Evolutionary conservation across 2,113 vertebrate species (phyloP).

Genomic region (Odocoileus virginianus): DNA sequence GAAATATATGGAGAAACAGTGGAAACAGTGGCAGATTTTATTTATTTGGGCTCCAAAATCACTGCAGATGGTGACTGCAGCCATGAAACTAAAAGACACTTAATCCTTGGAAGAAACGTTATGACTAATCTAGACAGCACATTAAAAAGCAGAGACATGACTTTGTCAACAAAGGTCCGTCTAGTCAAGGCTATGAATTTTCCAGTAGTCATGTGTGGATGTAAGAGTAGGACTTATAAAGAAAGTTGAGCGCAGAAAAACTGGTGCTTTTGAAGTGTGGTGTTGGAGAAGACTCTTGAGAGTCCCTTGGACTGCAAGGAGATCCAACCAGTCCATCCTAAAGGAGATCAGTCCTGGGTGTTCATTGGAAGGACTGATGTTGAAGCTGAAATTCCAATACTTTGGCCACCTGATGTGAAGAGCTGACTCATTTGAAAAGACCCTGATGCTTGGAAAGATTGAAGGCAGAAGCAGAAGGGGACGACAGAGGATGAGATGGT

Average conservation of each 20-base stretch:
- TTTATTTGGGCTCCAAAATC: accelerated
- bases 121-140: not conserved
- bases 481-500: not conserved
- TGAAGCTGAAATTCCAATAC: not conserved
- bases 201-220: not conserved
- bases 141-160: not conserved
- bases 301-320: not conserved
- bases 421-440: not conserved
- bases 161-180: not conserved
- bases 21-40: not conserved
- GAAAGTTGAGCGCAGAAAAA: not conserved
- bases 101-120: not conserved
- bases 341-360: not conserved
- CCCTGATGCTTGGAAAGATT: not conserved
- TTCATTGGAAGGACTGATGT: not conserved
- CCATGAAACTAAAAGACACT: not conserved
- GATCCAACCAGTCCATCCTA: not conserved
- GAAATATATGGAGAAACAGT: not conserved
- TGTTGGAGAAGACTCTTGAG: not conserved
- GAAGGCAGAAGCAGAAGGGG: not conserved
- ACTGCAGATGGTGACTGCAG: not conserved
- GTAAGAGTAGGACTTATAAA: not conserved
- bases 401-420: not conserved
- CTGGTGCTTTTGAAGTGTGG: not conserved
- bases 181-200: not conserved